Conservation (phyloP, 2,797 vertebrate genomes). For the Chiloscyllium punctatum region DNA sequence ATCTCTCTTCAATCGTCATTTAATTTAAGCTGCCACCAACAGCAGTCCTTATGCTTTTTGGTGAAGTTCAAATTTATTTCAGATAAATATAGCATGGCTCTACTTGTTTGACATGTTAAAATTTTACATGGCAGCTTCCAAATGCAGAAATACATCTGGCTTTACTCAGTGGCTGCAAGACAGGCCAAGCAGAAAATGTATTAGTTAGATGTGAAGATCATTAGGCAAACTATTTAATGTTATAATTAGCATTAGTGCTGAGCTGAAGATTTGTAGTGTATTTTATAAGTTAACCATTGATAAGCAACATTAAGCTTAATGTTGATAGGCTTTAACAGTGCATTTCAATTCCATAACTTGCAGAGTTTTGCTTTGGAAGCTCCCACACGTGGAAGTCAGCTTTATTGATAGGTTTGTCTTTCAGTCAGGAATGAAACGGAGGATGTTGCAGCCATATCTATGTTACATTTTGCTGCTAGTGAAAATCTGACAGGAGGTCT, state of each 20-base stretch:
- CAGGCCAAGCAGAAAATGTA: constrained; percentile 1
- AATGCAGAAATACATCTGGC: neutral
- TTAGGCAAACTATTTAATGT: constrained; percentile 22
- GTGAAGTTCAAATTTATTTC: neutral
- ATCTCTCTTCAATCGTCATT: neutral
- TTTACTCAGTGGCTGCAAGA: neutral
- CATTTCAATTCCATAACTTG: neutral
- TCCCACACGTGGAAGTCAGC: neutral
- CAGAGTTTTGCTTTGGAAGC: neutral
- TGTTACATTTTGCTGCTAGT: neutral
- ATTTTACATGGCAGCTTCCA: neutral
- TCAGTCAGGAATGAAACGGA: neutral
- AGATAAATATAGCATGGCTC: neutral
- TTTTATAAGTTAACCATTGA: neutral
- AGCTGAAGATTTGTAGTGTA: neutral
- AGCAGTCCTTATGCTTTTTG: neutral
- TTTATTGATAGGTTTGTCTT: neutral
- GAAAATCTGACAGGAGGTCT: neutral
- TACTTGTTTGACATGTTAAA: neutral
- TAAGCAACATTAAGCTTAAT: neutral
- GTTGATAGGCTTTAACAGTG: neutral
- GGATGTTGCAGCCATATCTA: neutral
- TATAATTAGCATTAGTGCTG: neutral
- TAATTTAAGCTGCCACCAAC: neutral
- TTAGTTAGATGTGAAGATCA: neutral